phyloP scores from a whole-genome alignment of 2,113 vertebrate species.

The Anser cygnoides region DNA sequence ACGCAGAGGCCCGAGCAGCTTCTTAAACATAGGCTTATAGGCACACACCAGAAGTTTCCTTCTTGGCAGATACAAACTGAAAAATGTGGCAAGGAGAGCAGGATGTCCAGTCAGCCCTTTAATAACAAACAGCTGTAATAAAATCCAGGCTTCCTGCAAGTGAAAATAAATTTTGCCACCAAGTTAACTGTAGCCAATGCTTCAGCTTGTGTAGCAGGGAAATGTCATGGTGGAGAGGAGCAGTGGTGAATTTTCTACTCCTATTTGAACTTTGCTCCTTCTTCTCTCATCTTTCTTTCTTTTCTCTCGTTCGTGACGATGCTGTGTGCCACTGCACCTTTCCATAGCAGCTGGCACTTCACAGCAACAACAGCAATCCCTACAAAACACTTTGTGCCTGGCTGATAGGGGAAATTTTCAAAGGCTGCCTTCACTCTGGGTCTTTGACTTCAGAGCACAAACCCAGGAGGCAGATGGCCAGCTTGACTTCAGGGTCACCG shows the following conservation, averaged over 20 bases:
- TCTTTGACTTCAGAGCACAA: neutral
- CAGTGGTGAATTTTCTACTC: neutral
- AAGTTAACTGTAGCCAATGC: neutral
- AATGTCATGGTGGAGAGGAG: neutral
- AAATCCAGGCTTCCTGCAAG: neutral
- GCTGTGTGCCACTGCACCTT: neutral
- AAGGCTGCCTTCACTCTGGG: neutral
- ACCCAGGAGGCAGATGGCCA: neutral
- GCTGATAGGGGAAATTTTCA: neutral
- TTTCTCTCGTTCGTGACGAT: rapidly evolving
- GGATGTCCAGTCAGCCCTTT: slow-evolving; percentile 19
- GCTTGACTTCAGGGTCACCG: neutral
- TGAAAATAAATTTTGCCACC: slow-evolving; percentile 10
- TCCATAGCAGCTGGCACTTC: neutral
- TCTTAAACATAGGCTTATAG: slow-evolving; percentile 32
- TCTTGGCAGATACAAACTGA: slow-evolving; percentile 29
- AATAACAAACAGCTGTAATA: slow-evolving; percentile 53
- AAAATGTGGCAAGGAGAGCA: slow-evolving; percentile 27
- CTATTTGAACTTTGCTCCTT: neutral
- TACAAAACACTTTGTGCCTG: neutral
- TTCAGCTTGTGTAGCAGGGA: neutral
- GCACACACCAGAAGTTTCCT: slow-evolving; percentile 3
- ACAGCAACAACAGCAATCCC: neutral
- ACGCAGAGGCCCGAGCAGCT: neutral
- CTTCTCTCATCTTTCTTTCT: neutral